phyloP scores from a whole-genome alignment of 2,888 invertebrate genomes.

The Harmothoe impar region DNA sequence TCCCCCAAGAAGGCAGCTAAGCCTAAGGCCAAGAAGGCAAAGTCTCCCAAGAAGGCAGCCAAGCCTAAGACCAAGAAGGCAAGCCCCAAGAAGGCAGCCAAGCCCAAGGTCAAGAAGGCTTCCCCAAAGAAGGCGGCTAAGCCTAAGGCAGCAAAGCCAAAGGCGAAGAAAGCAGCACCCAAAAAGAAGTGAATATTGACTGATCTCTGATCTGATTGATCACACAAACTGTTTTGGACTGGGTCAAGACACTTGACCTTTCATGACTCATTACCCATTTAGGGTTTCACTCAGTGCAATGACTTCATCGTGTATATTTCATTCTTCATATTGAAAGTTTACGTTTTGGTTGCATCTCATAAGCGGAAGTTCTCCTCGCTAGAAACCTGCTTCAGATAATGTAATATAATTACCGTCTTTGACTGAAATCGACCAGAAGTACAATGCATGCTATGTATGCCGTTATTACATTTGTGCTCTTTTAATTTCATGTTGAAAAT shows the following conservation, averaged over 20 bases:
- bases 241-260: not conserved
- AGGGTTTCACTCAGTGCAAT: not conserved
- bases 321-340: slow-evolving; percentile 14
- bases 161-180: slow-evolving; percentile 82
- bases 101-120: slow-evolving; percentile 51
- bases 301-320: slow-evolving; percentile 5
- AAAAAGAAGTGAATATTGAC: slow-evolving; percentile 67
- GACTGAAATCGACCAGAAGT: not conserved
- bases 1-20: slow-evolving; percentile 67
- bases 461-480: not conserved
- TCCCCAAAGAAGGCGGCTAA: slow-evolving; percentile 35
- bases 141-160: not conserved
- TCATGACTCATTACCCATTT: not conserved
- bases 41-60: slow-evolving; percentile 70
- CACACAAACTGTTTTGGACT: not conserved
- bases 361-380: not conserved
- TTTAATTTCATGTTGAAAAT: not conserved
- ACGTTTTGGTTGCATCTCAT: not conserved
- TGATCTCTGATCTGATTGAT: not conserved
- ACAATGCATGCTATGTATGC: slow-evolving; percentile 9
- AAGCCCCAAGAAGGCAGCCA: slow-evolving; percentile 62
- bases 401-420: not conserved
- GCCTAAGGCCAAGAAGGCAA: slow-evolving; percentile 70
- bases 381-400: not conserved
- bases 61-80: slow-evolving; percentile 71